Percentiles rank a stretch among this genome's conserved stretches.
Conservation (phyloP, 2,113 vertebrate species). For the Myiozetetes cayanensis region DNA sequence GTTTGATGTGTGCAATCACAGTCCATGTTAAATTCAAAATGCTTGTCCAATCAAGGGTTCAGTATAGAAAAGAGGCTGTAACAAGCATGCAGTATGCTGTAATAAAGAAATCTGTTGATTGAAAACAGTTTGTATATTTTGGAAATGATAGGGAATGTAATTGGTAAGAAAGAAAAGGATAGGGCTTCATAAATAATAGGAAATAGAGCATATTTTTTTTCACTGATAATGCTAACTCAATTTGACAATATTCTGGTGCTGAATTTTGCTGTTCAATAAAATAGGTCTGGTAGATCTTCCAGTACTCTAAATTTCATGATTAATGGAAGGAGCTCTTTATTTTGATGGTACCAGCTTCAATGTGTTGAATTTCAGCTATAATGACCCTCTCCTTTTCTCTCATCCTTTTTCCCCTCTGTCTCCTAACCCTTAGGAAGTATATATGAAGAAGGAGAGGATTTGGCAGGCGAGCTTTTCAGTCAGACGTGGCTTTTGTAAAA, state of each 20-base stretch:
- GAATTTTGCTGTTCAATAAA: conserved; percentile 67
- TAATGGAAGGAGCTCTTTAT: conserved; percentile 66
- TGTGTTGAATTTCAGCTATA: conserved; percentile 47
- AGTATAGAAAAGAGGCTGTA: conserved; percentile 82
- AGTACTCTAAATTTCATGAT: conserved; percentile 63
- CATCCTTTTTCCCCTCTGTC: neutral
- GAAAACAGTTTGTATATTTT: conserved; percentile 99
- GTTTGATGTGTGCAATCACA: conserved; percentile 98
- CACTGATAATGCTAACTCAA: conserved; percentile 83
- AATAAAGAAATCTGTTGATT: conserved; percentile 99
- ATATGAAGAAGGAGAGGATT: neutral
- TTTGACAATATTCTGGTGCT: conserved; percentile 74
- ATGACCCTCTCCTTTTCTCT: neutral
- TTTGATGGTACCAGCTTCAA: conserved; percentile 48
- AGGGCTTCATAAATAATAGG: conserved; percentile 97
- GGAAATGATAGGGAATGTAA: conserved; percentile 99
- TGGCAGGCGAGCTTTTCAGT: conserved; percentile 20
- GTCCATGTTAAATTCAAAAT: conserved; percentile 93
- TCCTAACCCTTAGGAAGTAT: neutral
- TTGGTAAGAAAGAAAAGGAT: conserved; percentile 98
- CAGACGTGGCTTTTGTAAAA: neutral
- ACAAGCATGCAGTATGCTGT: conserved; percentile 87
- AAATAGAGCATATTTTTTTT: conserved; percentile 98
- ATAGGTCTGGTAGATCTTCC: conserved; percentile 62
- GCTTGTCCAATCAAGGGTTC: conserved; percentile 89